Base-by-base conservation (phyloP, 1,140 invertebrate genomes). In the Dinoponera quadriceps region DNA sequence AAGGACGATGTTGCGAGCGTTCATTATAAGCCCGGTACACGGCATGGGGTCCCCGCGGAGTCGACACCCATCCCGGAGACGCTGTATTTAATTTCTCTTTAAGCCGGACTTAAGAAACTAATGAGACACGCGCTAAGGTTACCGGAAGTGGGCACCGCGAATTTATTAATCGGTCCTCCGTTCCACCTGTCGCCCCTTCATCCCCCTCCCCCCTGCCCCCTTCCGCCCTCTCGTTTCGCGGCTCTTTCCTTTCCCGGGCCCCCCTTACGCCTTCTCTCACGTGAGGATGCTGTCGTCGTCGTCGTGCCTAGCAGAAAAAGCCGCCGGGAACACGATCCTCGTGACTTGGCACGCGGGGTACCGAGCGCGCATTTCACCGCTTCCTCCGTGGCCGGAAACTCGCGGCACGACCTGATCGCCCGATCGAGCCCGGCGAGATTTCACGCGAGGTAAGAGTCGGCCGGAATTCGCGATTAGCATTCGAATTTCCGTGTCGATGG, bases 51-150 rank as follows among this genome's bases (percentile, higher is more conserved):
- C 92, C 55, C 78, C 54, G 68, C 82, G 74, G 83, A 92, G 89
- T 91, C 92, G 91, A 92, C 92, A 92, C 92, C 89, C 91, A 91
- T 93, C 88, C 85, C 85, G 80, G 84, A 81, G 84, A 91, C 82
- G 89, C 77, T 92, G 91, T 81, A 92, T 92, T 92, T 91, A 92
- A 93, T 92, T 92, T 87, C 88, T 89, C 85, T 85, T 92, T 91
- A 91, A 92, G 82, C 84, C 71, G 85, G 69, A 60, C 85, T 90
- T 92, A 92, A 87, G 91, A 89, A 88, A 91, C 89, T 92, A 93
- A 93, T 92, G 91, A 91, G 90, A 91, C 91, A 90, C 90, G 88
- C 90, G 88, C 88, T 88, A 77, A 87, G 51, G 77, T 91, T 90
- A 86, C 88, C 91, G 91, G 90, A 91, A 91, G 90, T 90, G 75